A percentile compares a stretch with the other conserved stretches of the same genome.
These are phyloP conservation scores for Sarcophaga variegata DNA, from an alignment of 2,888 invertebrate genomes.

Conservation along the genomic window DNA sequence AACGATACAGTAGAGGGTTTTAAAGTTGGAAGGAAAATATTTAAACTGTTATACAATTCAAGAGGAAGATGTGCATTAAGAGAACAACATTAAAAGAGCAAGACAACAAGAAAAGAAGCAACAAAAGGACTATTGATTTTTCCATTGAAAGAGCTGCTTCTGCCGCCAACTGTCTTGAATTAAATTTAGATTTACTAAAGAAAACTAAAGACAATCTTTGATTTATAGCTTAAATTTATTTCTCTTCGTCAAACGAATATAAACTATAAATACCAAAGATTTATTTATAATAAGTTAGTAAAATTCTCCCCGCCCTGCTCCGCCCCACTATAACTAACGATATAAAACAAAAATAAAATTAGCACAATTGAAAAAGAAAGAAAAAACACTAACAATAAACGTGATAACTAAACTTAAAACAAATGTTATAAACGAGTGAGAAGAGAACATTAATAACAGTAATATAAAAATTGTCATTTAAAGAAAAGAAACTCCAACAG, in stretches of 20 bases:
- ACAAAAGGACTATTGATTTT: slow-evolving; percentile 64
- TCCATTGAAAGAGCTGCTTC: slow-evolving; percentile 39
- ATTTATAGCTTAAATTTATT: slow-evolving; percentile 47
- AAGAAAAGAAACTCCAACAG: slow-evolving; percentile 18
- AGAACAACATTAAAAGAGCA: slow-evolving; percentile 39
- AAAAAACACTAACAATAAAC: not conserved
- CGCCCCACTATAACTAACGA: not conserved
- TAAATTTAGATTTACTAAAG: slow-evolving; percentile 63
- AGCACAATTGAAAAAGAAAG: slow-evolving; percentile 51
- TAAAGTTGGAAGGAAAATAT: slow-evolving; percentile 31
- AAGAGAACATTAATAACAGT: slow-evolving; percentile 2
- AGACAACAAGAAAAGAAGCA: slow-evolving; percentile 58
- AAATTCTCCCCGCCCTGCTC: slow-evolving; percentile 4
- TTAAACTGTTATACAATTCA: slow-evolving; percentile 29
- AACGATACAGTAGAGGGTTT: slow-evolving; percentile 15
- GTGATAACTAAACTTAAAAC: not conserved
- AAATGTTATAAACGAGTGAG: slow-evolving; percentile 10
- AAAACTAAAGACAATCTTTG: slow-evolving; percentile 68
- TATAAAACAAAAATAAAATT: slow-evolving; percentile 42
- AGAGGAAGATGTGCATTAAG: slow-evolving; percentile 64
- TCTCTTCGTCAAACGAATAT: not conserved
- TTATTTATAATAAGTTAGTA: slow-evolving; percentile 43
- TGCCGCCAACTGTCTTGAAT: slow-evolving; percentile 42
- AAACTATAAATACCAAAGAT: slow-evolving; percentile 67
- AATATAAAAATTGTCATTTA: slow-evolving; percentile 68